phyloP scores from a whole-genome alignment of 2,797 vertebrate species.

The Lepidocolaptes lacrymiger region DNA sequence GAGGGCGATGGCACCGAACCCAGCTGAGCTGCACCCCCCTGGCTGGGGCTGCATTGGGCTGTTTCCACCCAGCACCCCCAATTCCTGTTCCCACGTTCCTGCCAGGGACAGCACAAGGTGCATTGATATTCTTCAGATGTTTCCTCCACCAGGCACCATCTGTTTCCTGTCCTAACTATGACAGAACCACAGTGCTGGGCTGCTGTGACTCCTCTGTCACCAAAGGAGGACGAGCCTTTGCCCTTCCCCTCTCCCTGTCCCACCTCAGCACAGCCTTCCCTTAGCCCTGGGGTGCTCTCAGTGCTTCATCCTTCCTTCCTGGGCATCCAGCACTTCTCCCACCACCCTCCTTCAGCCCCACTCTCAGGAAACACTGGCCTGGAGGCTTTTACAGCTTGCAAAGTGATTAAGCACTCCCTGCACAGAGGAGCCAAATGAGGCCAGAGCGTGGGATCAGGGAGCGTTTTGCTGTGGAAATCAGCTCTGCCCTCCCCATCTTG shows the following conservation, averaged over 20 bases:
- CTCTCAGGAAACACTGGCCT: not conserved
- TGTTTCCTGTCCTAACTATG: slow-evolving; percentile 65
- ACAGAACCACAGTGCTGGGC: not conserved
- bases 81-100: not conserved
- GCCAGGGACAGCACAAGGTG: not conserved
- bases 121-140: not conserved
- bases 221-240: not conserved
- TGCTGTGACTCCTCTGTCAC: not conserved
- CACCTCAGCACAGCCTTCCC: fast-evolving
- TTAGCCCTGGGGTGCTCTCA: fast-evolving
- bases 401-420: not conserved
- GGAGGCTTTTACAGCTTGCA: not conserved
- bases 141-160: slow-evolving; percentile 58
- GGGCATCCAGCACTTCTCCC: not conserved
- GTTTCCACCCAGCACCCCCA: not conserved
- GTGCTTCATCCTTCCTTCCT: not conserved
- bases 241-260: not conserved
- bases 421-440: not conserved
- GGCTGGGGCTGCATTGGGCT: fast-evolving
- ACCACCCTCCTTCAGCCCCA: not conserved
- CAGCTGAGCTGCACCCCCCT: not conserved
- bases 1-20: not conserved
- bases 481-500: not conserved
- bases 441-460: not conserved
- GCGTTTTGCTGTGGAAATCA: not conserved